Evolutionary conservation across 2,113 vertebrate species (phyloP), one percentile per base, ranked within the genome.

Genomic region (Ramphastos sulfuratus): DNA sequence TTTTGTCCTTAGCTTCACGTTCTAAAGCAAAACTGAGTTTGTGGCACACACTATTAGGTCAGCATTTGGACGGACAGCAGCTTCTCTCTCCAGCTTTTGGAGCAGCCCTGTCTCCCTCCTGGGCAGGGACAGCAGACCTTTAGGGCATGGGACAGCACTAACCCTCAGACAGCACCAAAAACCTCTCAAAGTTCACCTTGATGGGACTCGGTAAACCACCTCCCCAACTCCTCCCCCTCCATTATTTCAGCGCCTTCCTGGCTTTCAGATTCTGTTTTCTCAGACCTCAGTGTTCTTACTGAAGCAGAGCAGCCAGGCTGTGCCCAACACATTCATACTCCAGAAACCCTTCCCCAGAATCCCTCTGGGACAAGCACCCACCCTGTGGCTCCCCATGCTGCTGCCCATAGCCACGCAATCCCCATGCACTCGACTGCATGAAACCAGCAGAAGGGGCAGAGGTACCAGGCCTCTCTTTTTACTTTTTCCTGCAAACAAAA

Each of bases 241-340:
- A 25, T 42, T 20, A 33, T 71, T 82, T 79, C 52, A 59, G 27
- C 60, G 65, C 23, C 16, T 67, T 65, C 59, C 46, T 10, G 10
- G 23, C 10, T 55, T 25, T 5, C 23, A 33, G 30, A 46, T 66
- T 67, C 19, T 39, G 3, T 44, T 73, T 67, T 50, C 48, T 50
- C 67, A 42, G 31, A 48, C 17, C 8, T 6, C 0, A 1, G 12
- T 24, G 25, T n/a, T 66, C 4, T 33, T 3, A 21, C 0, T 7
- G 55, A 18, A 81, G 31, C 24, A 48, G 69, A 9, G 52, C 52
- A 77, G 25, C 20, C 72, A 11, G 44, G 37, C 30, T 12, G 12
- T 11, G 14, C 64, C 54, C 0, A 1, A 61, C 0, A 0, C 33
- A 35, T 31, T 78, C 3, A 1, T 4, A 82, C 3, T 59, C 21